Evolutionary conservation across 2,797 vertebrate species (phyloP).

Genomic region (Amblyopsis hoosieri): DNA sequence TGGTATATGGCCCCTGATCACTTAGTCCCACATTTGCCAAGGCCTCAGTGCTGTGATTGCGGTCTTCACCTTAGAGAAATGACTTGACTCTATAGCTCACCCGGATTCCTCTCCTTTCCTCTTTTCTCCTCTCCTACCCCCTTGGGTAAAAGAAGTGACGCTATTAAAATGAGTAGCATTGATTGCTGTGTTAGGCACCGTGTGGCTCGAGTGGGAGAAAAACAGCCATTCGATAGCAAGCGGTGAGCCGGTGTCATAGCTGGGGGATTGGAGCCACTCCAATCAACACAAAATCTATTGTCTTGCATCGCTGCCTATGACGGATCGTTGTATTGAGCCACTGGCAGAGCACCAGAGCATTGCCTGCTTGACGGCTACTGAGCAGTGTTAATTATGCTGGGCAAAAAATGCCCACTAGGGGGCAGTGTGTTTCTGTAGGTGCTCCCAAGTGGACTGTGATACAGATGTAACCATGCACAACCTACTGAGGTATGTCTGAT

Average conservation of each 20-base stretch:
- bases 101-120: conserved; percentile 25
- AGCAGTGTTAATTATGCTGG: conserved; percentile 61
- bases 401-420: conserved; percentile 57
- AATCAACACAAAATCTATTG: conserved; percentile 76
- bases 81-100: conserved; percentile 42
- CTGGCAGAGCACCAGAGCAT: conserved; percentile 74
- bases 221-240: conserved; percentile 65
- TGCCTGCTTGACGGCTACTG: conserved; percentile 63
- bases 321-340: conserved; percentile 74
- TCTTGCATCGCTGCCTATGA: conserved; percentile 72
- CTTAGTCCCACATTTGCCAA: conserved; percentile 23
- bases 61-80: conserved; percentile 38
- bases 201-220: conserved; percentile 61
- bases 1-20: background rate
- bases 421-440: conserved; percentile 77
- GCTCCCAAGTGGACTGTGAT: conserved; percentile 19
- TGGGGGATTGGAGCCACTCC: conserved; percentile 67
- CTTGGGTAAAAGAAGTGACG: conserved; percentile 39
- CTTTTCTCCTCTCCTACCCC: conserved; percentile 32
- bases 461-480: conserved; percentile 48
- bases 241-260: conserved; percentile 65
- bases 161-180: conserved; percentile 74
- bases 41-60: conserved; percentile 37
- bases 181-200: conserved; percentile 71
- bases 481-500: conserved; percentile 47